These are phyloP conservation scores for Hycleus phaleratus DNA, from an alignment of 1,140 invertebrate genomes.

Conservation along the genomic window DNA sequence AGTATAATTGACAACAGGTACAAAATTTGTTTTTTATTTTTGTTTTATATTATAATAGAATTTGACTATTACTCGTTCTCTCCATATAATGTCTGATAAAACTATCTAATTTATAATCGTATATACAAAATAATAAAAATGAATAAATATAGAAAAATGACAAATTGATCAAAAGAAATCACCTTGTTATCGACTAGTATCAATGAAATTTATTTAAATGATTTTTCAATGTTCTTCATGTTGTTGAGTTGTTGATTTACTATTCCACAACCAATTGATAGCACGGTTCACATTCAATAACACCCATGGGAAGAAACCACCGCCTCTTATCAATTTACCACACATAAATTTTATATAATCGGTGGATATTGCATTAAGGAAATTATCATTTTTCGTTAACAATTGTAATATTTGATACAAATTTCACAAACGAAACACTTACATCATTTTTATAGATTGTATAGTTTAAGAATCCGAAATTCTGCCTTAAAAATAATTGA, in stretches of 20 bases:
- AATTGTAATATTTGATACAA: background rate
- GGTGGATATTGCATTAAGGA: slow-evolving; percentile 37
- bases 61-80: too few species aligned
- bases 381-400: slow-evolving; percentile 20
- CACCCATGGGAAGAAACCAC: slow-evolving; percentile 44
- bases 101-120: too few species aligned
- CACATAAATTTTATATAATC: slow-evolving; percentile 49
- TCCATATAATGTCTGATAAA: too few species aligned
- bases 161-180: background rate
- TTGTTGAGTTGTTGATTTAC: slow-evolving; percentile 8
- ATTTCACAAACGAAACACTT: too few species aligned
- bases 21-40: too few species aligned
- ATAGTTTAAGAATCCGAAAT: too few species aligned
- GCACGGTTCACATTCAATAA: slow-evolving; percentile 30
- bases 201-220: background rate
- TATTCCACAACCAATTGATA: slow-evolving; percentile 33
- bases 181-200: background rate
- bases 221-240: slow-evolving; percentile 16
- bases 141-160: background rate
- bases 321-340: slow-evolving; percentile 41
- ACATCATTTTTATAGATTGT: too few species aligned
- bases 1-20: too few species aligned
- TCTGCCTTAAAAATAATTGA: too few species aligned
- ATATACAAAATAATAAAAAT: too few species aligned
- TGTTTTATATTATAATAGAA: too few species aligned